Conservation (phyloP, 2,888 invertebrate species). For the Deilephila elpenor region DNA sequence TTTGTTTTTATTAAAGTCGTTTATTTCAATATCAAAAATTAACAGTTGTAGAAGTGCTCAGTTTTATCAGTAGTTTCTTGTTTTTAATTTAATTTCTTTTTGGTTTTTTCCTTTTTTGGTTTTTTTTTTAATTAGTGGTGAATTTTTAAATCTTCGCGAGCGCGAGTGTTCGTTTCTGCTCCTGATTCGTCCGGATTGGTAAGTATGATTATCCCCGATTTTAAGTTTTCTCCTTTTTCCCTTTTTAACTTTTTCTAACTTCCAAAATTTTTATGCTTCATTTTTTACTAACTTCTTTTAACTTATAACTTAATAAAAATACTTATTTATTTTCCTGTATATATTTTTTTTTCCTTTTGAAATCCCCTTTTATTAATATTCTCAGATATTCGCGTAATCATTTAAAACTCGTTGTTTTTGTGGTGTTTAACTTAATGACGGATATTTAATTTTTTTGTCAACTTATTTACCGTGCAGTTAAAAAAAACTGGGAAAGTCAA, state of each 20-base stretch:
- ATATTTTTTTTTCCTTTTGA: too few species aligned
- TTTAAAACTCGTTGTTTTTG: too few species aligned
- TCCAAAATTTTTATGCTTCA: background rate
- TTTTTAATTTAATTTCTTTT: background rate
- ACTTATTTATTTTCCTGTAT: background rate
- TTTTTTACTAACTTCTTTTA: background rate
- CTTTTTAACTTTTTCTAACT: background rate
- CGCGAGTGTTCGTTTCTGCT: background rate
- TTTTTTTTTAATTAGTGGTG: background rate
- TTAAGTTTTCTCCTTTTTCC: background rate
- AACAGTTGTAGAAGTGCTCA: too few species aligned
- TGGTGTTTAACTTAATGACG: background rate
- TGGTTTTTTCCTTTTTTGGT: too few species aligned
- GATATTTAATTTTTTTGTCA: background rate
- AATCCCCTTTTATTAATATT: too few species aligned
- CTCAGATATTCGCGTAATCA: too few species aligned
- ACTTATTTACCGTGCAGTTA: background rate
- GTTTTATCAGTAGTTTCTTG: background rate
- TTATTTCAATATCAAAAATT: background rate
- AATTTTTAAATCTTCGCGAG: background rate
- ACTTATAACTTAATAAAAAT: too few species aligned
- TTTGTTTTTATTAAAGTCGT: background rate
- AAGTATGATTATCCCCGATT: slow-evolving; percentile 10
- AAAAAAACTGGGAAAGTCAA: background rate
- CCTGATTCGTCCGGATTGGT: background rate